A percentile compares a stretch with the other conserved stretches of the same genome.
Evolutionary conservation across 2,888 invertebrate genomes (phyloP).

Genomic region (Pseudoips prasinana): DNA sequence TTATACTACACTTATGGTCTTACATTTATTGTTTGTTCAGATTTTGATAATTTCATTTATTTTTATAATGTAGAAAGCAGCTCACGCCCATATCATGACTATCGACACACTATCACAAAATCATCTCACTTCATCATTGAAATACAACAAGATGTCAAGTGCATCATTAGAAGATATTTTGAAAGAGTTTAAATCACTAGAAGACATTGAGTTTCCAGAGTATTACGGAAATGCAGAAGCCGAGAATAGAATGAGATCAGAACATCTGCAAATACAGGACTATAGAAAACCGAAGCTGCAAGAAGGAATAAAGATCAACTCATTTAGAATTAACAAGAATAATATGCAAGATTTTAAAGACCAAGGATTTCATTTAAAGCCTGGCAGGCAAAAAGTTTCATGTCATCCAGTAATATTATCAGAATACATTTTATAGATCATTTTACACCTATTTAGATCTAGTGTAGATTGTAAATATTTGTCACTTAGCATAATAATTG

Average conservation of each 20-base stretch:
- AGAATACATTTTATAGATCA: constrained; percentile 61
- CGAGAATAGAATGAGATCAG: constrained; percentile 12
- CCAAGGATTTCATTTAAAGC: constrained; percentile 47
- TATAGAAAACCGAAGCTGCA: constrained; percentile 56
- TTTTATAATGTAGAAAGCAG: constrained; percentile 56
- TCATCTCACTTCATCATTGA: constrained; percentile 33
- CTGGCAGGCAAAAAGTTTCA: constrained; percentile 34
- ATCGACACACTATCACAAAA: constrained; percentile 43
- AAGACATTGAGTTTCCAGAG: constrained; percentile 36
- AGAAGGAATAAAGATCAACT: constrained; percentile 39
- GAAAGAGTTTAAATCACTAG: constrained; percentile 59
- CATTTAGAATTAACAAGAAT: constrained; percentile 49
- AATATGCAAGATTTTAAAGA: constrained; percentile 54
- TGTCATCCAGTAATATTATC: constrained; percentile 54
- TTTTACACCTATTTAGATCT: constrained; percentile 14
- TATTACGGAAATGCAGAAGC: constrained; percentile 20
- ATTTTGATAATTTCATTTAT: constrained; percentile 19
- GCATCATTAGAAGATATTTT: constrained; percentile 51
- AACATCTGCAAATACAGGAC: constrained; percentile 51
- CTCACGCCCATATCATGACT: constrained; percentile 48
- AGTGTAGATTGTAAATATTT: constrained; percentile 25
- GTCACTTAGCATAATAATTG: background rate
- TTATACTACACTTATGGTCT: background rate
- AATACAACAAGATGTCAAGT: constrained; percentile 26
- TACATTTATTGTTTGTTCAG: constrained; percentile 1